These are phyloP conservation scores for Salpingus planirostris DNA, from an alignment of 2,888 invertebrate species.

Conservation along the genomic window DNA sequence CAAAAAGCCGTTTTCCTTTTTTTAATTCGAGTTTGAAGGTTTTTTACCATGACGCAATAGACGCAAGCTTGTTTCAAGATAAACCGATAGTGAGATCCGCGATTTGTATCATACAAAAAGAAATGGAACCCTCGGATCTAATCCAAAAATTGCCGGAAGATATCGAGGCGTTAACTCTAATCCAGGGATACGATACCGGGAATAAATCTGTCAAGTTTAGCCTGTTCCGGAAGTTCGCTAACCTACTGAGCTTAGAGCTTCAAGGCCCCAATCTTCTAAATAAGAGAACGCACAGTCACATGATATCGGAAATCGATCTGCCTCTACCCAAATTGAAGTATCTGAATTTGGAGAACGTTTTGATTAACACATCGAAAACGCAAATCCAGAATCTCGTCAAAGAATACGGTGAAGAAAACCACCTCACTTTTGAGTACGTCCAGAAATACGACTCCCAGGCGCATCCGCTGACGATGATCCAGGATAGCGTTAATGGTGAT, in stretches of 20 bases:
- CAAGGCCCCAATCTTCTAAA: constrained; percentile 44
- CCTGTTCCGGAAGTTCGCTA: constrained; percentile 41
- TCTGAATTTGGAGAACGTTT: constrained; percentile 45
- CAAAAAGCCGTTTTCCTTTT: too few species aligned
- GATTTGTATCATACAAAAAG: constrained; percentile 47
- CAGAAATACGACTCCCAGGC: constrained; percentile 30
- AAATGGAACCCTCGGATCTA: constrained; percentile 38
- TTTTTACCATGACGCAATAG: constrained; percentile 38
- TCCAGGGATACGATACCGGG: constrained; percentile 48
- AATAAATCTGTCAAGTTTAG: constrained; percentile 42
- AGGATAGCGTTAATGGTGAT: constrained; percentile 37
- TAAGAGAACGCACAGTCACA: constrained; percentile 28
- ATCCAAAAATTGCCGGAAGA: constrained; percentile 43
- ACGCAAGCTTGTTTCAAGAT: constrained; percentile 34
- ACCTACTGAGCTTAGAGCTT: constrained; percentile 51
- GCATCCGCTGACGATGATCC: constrained; percentile 33
- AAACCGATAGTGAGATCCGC: constrained; percentile 44
- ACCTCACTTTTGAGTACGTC: constrained; percentile 34
- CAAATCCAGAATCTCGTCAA: constrained; percentile 40
- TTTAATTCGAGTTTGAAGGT: constrained; percentile 30
- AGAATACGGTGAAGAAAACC: constrained; percentile 35
- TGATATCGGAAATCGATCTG: constrained; percentile 44
- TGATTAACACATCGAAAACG: constrained; percentile 31
- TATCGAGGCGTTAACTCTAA: constrained; percentile 47
- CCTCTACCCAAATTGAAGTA: constrained; percentile 43